Conservation (phyloP, 2,888 invertebrate species). For the Machimus atricapillus region DNA sequence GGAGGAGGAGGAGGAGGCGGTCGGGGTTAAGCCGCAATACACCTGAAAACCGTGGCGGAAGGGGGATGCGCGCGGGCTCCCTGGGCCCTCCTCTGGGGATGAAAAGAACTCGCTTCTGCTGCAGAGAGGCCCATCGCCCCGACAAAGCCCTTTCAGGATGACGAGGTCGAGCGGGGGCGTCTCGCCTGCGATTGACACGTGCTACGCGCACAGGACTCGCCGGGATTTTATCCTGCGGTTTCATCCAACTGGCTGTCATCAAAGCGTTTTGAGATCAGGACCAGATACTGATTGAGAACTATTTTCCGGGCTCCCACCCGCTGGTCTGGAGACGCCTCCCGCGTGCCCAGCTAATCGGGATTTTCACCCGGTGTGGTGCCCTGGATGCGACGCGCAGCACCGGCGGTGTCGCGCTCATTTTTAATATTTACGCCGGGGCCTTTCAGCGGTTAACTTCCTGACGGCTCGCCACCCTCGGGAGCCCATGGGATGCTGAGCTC, state of each 20-base stretch:
- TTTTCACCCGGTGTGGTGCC: background rate
- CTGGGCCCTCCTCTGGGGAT: background rate
- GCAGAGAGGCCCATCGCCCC: background rate
- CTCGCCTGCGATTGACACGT: slow-evolving; percentile 42
- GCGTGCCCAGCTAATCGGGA: background rate
- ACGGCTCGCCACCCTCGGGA: background rate
- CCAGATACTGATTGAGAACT: slow-evolving; percentile 59
- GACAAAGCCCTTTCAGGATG: slow-evolving; percentile 15
- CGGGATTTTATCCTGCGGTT: slow-evolving; percentile 46
- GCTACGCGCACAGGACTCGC: slow-evolving; percentile 30
- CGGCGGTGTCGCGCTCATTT: background rate
- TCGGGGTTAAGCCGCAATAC: background rate
- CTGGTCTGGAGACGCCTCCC: background rate
- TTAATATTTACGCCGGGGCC: background rate
- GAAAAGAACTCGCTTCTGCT: slow-evolving; percentile 31
- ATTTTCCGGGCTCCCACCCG: slow-evolving; percentile 1
- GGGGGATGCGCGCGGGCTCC: background rate
- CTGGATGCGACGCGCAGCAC: background rate
- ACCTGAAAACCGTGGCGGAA: background rate
- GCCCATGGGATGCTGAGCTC: background rate
- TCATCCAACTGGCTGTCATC: slow-evolving; percentile 44
- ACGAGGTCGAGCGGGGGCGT: background rate
- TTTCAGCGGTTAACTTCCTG: background rate
- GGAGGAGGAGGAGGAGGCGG: background rate
- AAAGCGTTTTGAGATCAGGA: slow-evolving; percentile 59